phyloP scores from a whole-genome alignment of 2,888 invertebrate species.

The Chaetoderma sp. region DNA sequence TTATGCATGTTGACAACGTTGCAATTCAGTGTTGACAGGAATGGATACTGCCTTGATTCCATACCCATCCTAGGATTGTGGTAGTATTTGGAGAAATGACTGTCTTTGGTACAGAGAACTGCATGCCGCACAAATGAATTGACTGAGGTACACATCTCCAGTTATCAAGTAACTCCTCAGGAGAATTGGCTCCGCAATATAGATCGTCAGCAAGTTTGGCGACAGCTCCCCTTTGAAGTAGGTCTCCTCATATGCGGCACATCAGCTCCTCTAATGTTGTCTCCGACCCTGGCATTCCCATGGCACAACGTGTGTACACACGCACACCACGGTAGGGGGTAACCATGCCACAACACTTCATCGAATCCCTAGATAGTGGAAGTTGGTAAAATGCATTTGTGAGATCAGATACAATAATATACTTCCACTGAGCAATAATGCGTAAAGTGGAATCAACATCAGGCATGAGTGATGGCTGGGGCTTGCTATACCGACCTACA shows the following conservation, averaged over 20 bases:
- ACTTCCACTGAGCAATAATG: slow-evolving; percentile 29
- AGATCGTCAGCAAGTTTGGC: slow-evolving; percentile 32
- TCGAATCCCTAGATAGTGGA: slow-evolving; percentile 27
- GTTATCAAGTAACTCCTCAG: too few relatives aligned
- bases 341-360: slow-evolving; percentile 37
- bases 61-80: slow-evolving; percentile 32
- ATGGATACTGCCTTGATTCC: slow-evolving; percentile 26
- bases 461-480: slow-evolving; percentile 36
- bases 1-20: slow-evolving; percentile 20
- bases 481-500: slow-evolving; percentile 42
- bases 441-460: slow-evolving; percentile 25
- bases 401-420: slow-evolving; percentile 15
- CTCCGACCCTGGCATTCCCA: slow-evolving; percentile 37
- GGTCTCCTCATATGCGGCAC: slow-evolving; percentile 31
- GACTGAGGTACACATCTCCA: too few relatives aligned
- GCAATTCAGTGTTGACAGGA: slow-evolving; percentile 30
- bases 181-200: background rate
- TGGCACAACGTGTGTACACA: slow-evolving; percentile 34
- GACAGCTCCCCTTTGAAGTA: slow-evolving; percentile 24
- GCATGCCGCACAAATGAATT: too few relatives aligned
- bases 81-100: slow-evolving; percentile 9
- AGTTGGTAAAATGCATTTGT: slow-evolving; percentile 42
- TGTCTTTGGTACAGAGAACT: slow-evolving; percentile 28
- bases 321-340: slow-evolving; percentile 38
- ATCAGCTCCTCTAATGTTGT: slow-evolving; percentile 33